Evolutionary conservation across 2,888 invertebrate genomes (phyloP).

Genomic region (Hypselothyrea guttata): DNA sequence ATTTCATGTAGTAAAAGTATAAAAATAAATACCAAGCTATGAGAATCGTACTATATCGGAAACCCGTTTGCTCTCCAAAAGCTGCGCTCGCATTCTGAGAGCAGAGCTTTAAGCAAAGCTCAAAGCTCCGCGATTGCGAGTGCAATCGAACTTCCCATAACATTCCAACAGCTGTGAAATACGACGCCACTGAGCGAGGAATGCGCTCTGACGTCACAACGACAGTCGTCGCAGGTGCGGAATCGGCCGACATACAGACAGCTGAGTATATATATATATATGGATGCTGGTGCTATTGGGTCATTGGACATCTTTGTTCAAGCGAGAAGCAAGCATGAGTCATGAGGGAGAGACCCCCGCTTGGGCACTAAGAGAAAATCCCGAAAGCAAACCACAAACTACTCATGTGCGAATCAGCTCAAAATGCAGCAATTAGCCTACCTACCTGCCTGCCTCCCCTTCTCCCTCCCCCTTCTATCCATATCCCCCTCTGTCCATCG

Average conservation of each 20-base stretch:
- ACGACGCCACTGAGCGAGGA: conserved; percentile 16
- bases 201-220: conserved; percentile 36
- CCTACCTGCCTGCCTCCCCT: background rate
- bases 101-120: no score
- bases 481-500: background rate
- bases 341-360: conserved; percentile 18
- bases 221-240: conserved; percentile 12
- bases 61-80: conserved; percentile 36
- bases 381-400: conserved; percentile 15
- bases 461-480: background rate
- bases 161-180: conserved; percentile 7
- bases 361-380: conserved; percentile 31
- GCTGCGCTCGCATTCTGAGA: conserved; percentile 6
- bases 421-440: conserved; percentile 29
- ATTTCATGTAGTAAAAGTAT: conserved; percentile 40
- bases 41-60: conserved; percentile 3
- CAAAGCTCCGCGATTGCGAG: conserved; percentile 22
- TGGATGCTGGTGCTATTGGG: background rate
- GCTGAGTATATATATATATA: no score
- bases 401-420: conserved; percentile 15
- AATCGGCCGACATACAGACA: conserved; percentile 1
- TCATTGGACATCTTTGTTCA: conserved; percentile 9
- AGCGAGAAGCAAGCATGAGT: conserved; percentile 25
- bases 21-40: conserved; percentile 19
- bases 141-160: conserved; percentile 23